Conservation (phyloP, 1,140 invertebrate species). For the Achatina immaculata region DNA sequence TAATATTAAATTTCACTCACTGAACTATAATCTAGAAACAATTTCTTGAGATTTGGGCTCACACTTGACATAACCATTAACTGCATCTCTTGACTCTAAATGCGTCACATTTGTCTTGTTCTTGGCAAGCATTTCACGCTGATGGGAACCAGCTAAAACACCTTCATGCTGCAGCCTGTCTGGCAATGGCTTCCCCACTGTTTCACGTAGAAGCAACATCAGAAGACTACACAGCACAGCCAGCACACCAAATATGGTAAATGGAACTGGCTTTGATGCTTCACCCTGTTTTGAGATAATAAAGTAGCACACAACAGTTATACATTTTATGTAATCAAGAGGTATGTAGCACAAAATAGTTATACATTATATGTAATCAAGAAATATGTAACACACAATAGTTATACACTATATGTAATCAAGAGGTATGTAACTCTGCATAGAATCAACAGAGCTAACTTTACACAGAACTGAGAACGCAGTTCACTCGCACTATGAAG, state of each 20-base stretch:
- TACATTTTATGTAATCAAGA: too few species aligned
- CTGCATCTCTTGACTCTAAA: not conserved
- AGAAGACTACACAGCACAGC: constrained; percentile 49
- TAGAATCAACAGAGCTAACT: too few species aligned
- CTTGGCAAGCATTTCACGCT: not conserved
- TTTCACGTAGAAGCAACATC: constrained; percentile 47
- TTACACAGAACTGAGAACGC: too few species aligned
- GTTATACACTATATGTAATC: too few species aligned
- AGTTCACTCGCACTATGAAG: too few species aligned
- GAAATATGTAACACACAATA: too few species aligned
- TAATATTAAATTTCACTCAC: not conserved
- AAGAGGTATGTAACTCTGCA: too few species aligned
- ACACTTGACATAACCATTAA: not conserved
- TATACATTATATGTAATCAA: too few species aligned
- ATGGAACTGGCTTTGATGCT: constrained; percentile 43
- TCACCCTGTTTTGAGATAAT: too few species aligned
- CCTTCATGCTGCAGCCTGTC: constrained; percentile 38
- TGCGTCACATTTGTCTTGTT: not conserved
- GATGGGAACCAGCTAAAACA: not conserved
- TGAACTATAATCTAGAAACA: not conserved
- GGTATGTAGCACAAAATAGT: too few species aligned
- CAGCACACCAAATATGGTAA: constrained; percentile 50
- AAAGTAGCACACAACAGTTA: too few species aligned
- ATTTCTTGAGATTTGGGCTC: not conserved
- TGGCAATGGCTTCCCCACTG: constrained; percentile 43